phyloP scores from a whole-genome alignment of 2,797 vertebrate species.

The Pteronotus mesoamericanus region DNA sequence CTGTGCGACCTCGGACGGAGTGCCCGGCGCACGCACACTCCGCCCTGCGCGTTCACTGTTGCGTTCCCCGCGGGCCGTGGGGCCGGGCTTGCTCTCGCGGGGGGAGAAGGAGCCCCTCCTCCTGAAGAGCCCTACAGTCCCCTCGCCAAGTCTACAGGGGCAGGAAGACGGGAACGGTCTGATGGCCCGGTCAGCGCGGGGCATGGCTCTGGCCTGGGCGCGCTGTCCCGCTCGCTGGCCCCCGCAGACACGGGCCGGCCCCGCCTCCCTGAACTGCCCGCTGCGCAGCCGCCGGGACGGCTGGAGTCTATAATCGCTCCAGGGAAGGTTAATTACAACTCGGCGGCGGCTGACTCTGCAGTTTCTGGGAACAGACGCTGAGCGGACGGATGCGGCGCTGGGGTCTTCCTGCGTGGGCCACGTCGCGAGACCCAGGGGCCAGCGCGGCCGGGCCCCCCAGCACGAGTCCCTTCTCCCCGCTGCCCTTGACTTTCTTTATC shows the following conservation, averaged over 20 bases:
- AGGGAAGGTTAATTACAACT: neutral
- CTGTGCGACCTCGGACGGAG: neutral
- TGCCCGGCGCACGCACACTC: accelerated
- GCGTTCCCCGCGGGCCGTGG: accelerated
- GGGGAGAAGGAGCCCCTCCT: neutral
- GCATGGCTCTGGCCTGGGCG: accelerated
- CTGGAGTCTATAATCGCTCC: neutral
- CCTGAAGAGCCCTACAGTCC: accelerated
- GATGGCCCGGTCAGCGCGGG: accelerated
- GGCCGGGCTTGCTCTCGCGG: accelerated
- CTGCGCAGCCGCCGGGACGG: neutral
- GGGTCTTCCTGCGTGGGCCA: accelerated
- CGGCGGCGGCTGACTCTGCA: neutral
- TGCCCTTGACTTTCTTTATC: accelerated
- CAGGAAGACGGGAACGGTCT: accelerated
- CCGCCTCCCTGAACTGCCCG: neutral
- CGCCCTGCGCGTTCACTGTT: accelerated
- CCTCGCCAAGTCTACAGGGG: no score
- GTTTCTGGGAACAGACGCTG: neutral
- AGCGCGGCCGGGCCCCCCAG: accelerated
- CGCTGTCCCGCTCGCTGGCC: accelerated
- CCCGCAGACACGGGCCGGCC: accelerated
- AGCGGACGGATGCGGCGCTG: neutral
- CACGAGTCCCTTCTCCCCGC: accelerated
- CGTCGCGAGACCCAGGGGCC: no score